Percentiles rank a stretch among this genome's conserved stretches.
These are phyloP conservation scores for Trypoxylus dichotomus DNA, from an alignment of 1,140 invertebrate species.

Conservation along the genomic window DNA sequence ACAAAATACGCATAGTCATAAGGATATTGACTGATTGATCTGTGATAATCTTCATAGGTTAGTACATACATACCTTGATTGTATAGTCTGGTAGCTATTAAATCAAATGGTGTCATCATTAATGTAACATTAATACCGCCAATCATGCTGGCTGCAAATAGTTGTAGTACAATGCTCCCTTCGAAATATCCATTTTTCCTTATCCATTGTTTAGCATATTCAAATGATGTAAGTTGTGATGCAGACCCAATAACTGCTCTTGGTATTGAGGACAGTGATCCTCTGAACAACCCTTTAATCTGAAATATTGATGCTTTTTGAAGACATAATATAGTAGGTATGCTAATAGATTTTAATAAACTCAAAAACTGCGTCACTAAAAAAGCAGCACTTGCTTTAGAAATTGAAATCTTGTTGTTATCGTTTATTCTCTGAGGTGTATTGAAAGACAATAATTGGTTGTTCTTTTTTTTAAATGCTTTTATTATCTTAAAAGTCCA, in stretches of 20 bases:
- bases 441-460: no score
- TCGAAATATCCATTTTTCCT: constrained; percentile 59
- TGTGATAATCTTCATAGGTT: no score
- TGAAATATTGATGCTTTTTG: constrained; percentile 31
- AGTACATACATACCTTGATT: constrained; percentile 74
- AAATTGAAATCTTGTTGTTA: no score
- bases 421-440: no score
- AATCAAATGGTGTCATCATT: constrained; percentile 89
- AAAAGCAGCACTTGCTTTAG: no score
- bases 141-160: constrained; percentile 76
- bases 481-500: no score
- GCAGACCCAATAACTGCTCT: constrained; percentile 82
- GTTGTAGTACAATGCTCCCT: constrained; percentile 64
- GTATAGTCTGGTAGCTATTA: constrained; percentile 86
- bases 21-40: no score
- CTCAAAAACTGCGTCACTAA: no score
- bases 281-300: constrained; percentile 74
- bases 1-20: no score
- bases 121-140: constrained; percentile 79
- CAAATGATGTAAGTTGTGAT: constrained; percentile 83
- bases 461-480: no score
- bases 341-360: no score
- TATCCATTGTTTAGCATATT: constrained; percentile 65
- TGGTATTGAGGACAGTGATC: constrained; percentile 71
- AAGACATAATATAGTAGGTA: no score